Base-by-base conservation (phyloP, 2,113 vertebrate genomes). In the Oenanthe melanoleuca region DNA sequence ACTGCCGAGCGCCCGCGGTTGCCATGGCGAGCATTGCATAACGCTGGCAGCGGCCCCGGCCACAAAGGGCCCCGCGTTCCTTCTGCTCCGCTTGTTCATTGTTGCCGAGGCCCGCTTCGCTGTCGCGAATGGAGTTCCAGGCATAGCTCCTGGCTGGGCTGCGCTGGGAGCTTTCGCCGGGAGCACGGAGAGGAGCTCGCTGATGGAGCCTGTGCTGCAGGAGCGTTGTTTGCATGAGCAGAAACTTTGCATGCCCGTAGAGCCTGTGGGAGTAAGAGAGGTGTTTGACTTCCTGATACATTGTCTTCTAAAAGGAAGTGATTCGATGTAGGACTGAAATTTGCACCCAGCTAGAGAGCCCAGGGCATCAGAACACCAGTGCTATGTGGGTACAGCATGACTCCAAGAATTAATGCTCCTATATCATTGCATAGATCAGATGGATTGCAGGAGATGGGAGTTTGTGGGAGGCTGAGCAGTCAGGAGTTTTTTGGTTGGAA, bases 1-100 rank as follows among this genome's bases (percentile, higher is more conserved):
- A 98, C 98, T 98, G 97, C 97, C 95, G 98, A 98, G 97, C 98
- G 93, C 90, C 96, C 79, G n/a, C 84, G 92, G 97, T 98, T 98
- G 97, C 97, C 92, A 97, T 98, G 92, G 98, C 60, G 70, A 98
- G 10, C 67, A 19, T 89, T 93, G 69, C 88, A 59, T 79, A 94
- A 97, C 33, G 33, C 67, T 94, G 20, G 5, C 79, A 5, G 71
- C 63, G 52, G 72, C 17, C 52, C 29, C 11, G 33, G 31, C 4
- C 33, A 19, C 50, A 23, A 78, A 93, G 94, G 80, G 71, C 23
- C 9, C 55, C 37, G 50, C 22, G 8, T 77, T 72, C n/a, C 69
- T 65, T 22, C 65, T 26, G 22, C 59, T 64, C 25, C 0, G 28
- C 18, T 53, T 20, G 70, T 75, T 84, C 73, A 4, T 79, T 73